These are phyloP conservation scores for Saimiri boliviensis DNA, from an alignment of 2,113 vertebrate genomes.

Conservation along the genomic window DNA sequence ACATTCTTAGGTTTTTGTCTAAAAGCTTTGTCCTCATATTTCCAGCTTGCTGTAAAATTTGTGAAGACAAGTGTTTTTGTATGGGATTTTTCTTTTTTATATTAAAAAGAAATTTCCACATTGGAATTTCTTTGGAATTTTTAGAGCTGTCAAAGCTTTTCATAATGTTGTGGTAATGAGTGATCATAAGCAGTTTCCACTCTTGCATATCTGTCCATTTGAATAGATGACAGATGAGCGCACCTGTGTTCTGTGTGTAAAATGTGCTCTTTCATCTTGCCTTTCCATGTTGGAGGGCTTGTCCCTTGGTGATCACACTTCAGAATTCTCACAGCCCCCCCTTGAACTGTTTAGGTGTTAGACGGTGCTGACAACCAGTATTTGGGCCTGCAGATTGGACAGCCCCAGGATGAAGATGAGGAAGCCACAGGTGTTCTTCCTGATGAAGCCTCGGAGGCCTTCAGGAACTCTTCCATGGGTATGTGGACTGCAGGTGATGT, in stretches of 20 bases:
- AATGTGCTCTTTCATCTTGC: neutral
- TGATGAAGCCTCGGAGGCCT: slow-evolving; percentile 80
- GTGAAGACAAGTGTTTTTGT: neutral
- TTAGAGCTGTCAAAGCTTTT: neutral
- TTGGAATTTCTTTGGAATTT: neutral
- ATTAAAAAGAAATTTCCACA: neutral
- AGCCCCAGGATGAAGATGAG: slow-evolving; percentile 94
- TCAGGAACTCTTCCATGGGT: slow-evolving; percentile 90
- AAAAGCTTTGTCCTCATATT: neutral
- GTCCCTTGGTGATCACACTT: fast-evolving
- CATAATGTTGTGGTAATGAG: fast-evolving
- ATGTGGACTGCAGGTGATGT: slow-evolving; percentile 25
- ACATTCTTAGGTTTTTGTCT: neutral
- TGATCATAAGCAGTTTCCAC: fast-evolving
- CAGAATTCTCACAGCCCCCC: neutral
- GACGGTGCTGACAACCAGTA: slow-evolving; percentile 94
- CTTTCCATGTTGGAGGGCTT: neutral
- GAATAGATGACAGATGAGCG: too few relatives aligned
- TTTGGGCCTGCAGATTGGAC: slow-evolving; percentile 92
- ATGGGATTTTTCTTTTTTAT: neutral
- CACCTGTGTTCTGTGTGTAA: too few relatives aligned
- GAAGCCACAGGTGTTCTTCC: slow-evolving; percentile 84
- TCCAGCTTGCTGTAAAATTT: neutral
- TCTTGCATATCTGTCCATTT: fast-evolving
- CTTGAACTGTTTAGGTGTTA: slow-evolving; percentile 86